Conservation (phyloP, 2,888 invertebrate species). For the Caenorhabditis sp. region DNA sequence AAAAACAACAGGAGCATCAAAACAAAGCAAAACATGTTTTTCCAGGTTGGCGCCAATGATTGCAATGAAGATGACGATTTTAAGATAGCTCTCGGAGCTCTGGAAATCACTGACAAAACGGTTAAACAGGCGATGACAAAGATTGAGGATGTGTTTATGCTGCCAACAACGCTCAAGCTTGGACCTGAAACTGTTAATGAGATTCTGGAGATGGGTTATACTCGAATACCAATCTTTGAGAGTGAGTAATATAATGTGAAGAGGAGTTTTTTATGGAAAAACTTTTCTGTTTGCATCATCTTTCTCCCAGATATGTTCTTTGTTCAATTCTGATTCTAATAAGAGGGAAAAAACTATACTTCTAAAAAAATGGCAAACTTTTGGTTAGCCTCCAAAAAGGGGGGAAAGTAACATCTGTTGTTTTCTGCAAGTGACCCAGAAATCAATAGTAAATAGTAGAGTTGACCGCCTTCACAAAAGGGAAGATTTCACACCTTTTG, state of each 20-base stretch:
- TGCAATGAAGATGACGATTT: conserved; percentile 61
- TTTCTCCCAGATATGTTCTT: conserved; percentile 1
- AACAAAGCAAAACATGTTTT: no score
- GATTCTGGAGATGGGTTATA: conserved; percentile 88
- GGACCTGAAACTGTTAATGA: conserved; percentile 94
- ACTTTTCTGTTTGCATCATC: neutral
- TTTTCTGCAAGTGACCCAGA: no score
- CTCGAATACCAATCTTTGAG: conserved; percentile 87
- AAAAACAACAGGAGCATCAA: no score
- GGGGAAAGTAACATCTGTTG: no score
- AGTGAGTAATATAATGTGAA: conserved; percentile 10
- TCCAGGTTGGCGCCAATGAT: conserved; percentile 6
- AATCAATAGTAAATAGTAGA: no score
- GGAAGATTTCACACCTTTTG: no score
- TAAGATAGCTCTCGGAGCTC: conserved; percentile 78
- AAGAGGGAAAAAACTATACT: no score
- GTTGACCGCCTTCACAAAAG: no score
- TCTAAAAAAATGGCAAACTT: no score
- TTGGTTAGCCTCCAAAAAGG: no score
- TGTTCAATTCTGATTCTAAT: no score
- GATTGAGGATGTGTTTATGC: conserved; percentile 94
- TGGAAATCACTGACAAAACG: conserved; percentile 91
- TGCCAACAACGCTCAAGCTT: conserved; percentile 85
- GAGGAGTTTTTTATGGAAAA: neutral
- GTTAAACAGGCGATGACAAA: conserved; percentile 94